Conservation (phyloP, 2,797 vertebrate genomes). For the Coregonus ussuriensis region DNA sequence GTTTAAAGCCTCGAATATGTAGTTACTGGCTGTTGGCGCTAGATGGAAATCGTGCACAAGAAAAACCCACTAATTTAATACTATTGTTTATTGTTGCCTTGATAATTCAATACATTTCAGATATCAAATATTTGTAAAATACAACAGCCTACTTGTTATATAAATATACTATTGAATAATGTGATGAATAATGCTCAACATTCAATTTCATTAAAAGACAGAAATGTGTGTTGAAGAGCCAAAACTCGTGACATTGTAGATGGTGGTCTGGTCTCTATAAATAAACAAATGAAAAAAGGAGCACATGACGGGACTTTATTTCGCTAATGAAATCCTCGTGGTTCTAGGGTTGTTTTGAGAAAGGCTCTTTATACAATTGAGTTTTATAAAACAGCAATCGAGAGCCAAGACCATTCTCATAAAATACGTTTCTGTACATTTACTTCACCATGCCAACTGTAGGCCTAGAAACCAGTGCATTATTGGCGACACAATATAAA, state of each 20-base stretch:
- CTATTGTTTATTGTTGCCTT: not conserved
- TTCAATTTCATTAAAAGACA: too few species aligned
- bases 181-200: too few species aligned
- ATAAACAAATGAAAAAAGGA: too few species aligned
- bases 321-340: not conserved
- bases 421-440: not conserved
- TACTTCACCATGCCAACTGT: not conserved
- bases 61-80: not conserved
- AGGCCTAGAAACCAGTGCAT: too few species aligned
- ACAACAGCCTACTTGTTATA: too few species aligned
- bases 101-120: too few species aligned
- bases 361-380: not conserved
- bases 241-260: conserved; percentile 3
- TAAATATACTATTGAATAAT: too few species aligned
- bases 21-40: not conserved
- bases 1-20: not conserved
- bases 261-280: not conserved
- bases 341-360: not conserved
- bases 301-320: not conserved
- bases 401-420: too few species aligned
- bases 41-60: conserved; percentile 10
- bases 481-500: too few species aligned
- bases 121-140: too few species aligned
- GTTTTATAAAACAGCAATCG: too few species aligned
- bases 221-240: not conserved